Evolutionary conservation across 2,888 invertebrate genomes (phyloP), one percentile per base, ranked within the genome.

Genomic region (Operophtera brumata): DNA sequence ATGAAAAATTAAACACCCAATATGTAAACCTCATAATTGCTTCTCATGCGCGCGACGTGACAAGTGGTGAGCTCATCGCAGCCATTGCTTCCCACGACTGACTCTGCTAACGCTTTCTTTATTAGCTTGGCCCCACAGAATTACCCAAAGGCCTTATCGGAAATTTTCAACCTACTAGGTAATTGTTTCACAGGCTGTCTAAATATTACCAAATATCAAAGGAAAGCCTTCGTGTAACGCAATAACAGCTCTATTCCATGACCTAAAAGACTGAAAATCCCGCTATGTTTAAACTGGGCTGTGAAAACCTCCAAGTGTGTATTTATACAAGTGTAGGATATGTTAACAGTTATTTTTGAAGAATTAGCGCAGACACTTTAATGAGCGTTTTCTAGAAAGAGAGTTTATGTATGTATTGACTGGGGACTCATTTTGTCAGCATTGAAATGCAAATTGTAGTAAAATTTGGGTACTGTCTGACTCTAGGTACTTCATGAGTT

Each of bases 271-370:
- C 36, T 41, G 26, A 43, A 39, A 61, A 50, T 54, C 14, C 44
- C 35, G 34, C 36, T 45, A 47, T 6, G 48, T 4, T 76, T 67
- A 12, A 50, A 49, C 39, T 43, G 53, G 53, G 51, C 3, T 76
- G 67, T 64, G 57, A 64, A 71, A 72, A 67, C 70, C 69, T 73
- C 69, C 66, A 13, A 61, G 52, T 56, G 59, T 54, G 49, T 73
- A 73, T 80, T 81, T 81, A 68, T 61, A 77, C 80, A 82, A 78
- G 73, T 83, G 80, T 71, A 66, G 64, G 46, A 42, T 43, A 13
- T 34, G 12, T 35, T 6, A 28, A 49, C 36, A 20, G 43, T 36
- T 44, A 47, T 44, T 26, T 36, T 26, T 36, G 7, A 47, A 45
- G 55, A 61, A 67, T 65, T 70, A 69, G 56, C 61, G 59, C 53